Conservation (phyloP, 2,888 invertebrate genomes). For the Lingula anatina region DNA sequence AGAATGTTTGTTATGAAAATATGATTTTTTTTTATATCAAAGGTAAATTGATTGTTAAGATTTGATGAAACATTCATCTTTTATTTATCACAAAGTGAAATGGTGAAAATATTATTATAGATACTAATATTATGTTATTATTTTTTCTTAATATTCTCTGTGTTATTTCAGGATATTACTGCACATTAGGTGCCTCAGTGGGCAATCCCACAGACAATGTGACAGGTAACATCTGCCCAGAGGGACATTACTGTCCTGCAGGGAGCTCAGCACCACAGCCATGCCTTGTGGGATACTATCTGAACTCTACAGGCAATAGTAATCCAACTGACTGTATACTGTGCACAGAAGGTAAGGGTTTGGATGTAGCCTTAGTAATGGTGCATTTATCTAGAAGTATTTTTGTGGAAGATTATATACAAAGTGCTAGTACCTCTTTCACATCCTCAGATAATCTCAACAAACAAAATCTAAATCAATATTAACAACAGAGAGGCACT, state of each 20-base stretch:
- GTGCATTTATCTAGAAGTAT: no score
- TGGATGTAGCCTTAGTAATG: no score
- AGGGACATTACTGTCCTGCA: slow-evolving; percentile 40
- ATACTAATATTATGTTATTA: background rate
- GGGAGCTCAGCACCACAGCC: slow-evolving; percentile 26
- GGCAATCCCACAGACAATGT: slow-evolving; percentile 31
- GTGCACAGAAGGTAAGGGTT: slow-evolving; percentile 33
- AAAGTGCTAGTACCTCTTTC: no score
- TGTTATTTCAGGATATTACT: slow-evolving; percentile 39
- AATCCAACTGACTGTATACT: slow-evolving; percentile 28
- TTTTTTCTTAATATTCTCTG: background rate
- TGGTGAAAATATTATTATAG: no score
- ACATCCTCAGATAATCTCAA: no score
- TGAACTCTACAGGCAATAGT: slow-evolving; percentile 25
- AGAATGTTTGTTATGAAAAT: no score
- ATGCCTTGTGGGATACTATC: slow-evolving; percentile 41
- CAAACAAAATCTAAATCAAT: no score
- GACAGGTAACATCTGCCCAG: slow-evolving; percentile 39
- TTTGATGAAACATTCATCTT: no score
- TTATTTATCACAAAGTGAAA: background rate
- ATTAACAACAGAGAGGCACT: no score
- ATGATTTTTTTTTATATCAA: no score
- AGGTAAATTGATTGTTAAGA: no score
- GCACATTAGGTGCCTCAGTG: slow-evolving; percentile 22
- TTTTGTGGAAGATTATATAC: no score